Conservation (phyloP, 2,888 invertebrate species). For the Drosophila meridiana region DNA sequence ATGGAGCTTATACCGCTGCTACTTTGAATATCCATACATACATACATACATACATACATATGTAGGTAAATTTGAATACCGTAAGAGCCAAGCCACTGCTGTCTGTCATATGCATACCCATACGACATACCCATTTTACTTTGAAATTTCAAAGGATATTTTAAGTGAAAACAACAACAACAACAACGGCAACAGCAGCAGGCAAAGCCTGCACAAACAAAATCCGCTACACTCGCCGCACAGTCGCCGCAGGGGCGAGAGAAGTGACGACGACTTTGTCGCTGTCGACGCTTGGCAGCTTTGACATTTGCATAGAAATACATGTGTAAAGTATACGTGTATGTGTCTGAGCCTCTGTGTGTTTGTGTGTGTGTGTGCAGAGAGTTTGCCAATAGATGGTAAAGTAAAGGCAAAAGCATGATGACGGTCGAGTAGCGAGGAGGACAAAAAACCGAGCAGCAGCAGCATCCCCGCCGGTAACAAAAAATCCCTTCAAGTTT, state of each 20-base stretch:
- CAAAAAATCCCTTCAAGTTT: constrained; percentile 56
- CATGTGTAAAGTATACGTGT: constrained; percentile 23
- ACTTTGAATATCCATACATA: too few species aligned
- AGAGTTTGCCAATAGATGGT: constrained; percentile 53
- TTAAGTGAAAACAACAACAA: constrained; percentile 25
- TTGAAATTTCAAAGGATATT: constrained; percentile 1
- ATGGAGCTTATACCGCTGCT: not conserved
- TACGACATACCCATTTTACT: not conserved
- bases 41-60: too few species aligned
- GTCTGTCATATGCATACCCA: not conserved
- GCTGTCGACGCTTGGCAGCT: constrained; percentile 68
- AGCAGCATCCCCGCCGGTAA: constrained; percentile 63
- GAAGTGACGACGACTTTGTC: constrained; percentile 44
- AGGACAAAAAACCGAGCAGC: constrained; percentile 25
- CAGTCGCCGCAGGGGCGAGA: constrained; percentile 31
- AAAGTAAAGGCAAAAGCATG: constrained; percentile 38
- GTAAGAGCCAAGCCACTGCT: too few species aligned
- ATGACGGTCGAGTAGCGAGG: constrained; percentile 9
- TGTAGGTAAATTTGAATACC: not conserved
- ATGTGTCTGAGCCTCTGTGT: constrained; percentile 16
- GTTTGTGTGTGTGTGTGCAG: constrained; percentile 13
- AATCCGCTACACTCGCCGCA: constrained; percentile 70
- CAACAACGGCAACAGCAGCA: constrained; percentile 14
- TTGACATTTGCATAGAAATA: constrained; percentile 73
- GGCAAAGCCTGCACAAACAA: constrained; percentile 64